These are phyloP conservation scores for Anoplophora glabripennis DNA, from an alignment of 1,140 invertebrate species.

Conservation along the genomic window DNA sequence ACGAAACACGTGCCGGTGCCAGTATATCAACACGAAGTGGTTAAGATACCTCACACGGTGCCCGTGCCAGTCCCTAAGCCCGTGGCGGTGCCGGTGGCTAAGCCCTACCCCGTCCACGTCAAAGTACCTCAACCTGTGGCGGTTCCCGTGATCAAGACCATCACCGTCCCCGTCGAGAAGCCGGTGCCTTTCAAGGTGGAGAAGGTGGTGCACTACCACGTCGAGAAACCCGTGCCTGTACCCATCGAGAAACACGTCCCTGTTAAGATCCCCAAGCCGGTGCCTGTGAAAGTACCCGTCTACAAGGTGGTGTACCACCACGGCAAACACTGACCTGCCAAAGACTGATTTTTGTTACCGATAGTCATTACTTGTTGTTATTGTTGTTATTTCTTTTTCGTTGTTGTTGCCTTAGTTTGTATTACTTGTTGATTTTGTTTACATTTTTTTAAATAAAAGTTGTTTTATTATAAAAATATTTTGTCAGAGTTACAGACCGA, in stretches of 20 bases:
- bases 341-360: conserved; percentile 29
- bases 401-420: conserved; percentile 11
- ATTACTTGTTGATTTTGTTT: background rate
- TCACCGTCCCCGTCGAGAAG: conserved; percentile 69
- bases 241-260: conserved; percentile 68
- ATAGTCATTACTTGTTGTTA: conserved; percentile 13
- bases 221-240: conserved; percentile 70
- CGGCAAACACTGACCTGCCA: conserved; percentile 38
- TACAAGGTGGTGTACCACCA: conserved; percentile 63
- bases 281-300: conserved; percentile 70
- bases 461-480: no score
- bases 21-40: conserved; percentile 65
- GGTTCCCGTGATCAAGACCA: conserved; percentile 68
- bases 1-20: conserved; percentile 67
- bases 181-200: conserved; percentile 70
- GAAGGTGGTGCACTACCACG: conserved; percentile 69
- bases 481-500: no score
- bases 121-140: conserved; percentile 69
- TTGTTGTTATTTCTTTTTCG: background rate
- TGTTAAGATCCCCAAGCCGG: conserved; percentile 69
- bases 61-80: conserved; percentile 68
- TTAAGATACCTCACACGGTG: conserved; percentile 63
- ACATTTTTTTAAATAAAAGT: no score
- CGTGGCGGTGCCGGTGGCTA: conserved; percentile 64
- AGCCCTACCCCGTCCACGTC: conserved; percentile 71